Evolutionary conservation across 1,140 invertebrate genomes (phyloP).

Genomic region (Macrocentrus cingulum): DNA sequence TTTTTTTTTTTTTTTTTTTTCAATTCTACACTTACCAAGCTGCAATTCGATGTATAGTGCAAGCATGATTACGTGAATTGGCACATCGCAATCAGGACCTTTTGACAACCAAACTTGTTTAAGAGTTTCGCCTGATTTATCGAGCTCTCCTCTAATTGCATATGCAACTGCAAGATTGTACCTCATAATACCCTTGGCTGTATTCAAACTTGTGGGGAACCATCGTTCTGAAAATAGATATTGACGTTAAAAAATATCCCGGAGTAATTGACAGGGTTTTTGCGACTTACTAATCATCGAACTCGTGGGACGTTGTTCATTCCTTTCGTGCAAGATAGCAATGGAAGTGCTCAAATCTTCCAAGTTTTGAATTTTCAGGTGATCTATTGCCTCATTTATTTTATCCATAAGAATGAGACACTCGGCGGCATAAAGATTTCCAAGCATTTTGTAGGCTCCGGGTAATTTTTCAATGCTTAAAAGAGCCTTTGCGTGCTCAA

Average conservation of each 20-base stretch:
- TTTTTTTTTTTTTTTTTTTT: no score
- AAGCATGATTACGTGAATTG: slow-evolving; percentile 72
- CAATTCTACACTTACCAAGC: slow-evolving; percentile 69
- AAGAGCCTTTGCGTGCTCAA: slow-evolving; percentile 74
- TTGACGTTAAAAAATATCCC: slow-evolving; percentile 20
- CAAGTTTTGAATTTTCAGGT: slow-evolving; percentile 79
- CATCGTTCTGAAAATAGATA: slow-evolving; percentile 59
- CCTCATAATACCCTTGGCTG: slow-evolving; percentile 70
- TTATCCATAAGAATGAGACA: slow-evolving; percentile 82
- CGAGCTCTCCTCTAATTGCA: slow-evolving; percentile 74
- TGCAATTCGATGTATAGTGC: slow-evolving; percentile 74
- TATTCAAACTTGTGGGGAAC: slow-evolving; percentile 69
- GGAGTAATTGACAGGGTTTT: no score
- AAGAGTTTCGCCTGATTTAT: slow-evolving; percentile 72
- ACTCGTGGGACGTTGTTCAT: slow-evolving; percentile 46
- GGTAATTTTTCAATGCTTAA: slow-evolving; percentile 68
- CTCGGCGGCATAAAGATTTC: slow-evolving; percentile 87
- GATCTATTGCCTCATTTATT: slow-evolving; percentile 80
- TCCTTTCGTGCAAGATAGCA: slow-evolving; percentile 39
- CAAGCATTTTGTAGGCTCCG: slow-evolving; percentile 73
- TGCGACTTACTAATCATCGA: slow-evolving; percentile 51
- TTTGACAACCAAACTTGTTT: slow-evolving; percentile 66
- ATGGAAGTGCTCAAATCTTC: slow-evolving; percentile 61
- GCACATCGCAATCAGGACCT: slow-evolving; percentile 64
- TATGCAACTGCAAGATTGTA: slow-evolving; percentile 82